Conservation (phyloP, 2,797 vertebrate genomes). For the Lophotriccus pileatus region DNA sequence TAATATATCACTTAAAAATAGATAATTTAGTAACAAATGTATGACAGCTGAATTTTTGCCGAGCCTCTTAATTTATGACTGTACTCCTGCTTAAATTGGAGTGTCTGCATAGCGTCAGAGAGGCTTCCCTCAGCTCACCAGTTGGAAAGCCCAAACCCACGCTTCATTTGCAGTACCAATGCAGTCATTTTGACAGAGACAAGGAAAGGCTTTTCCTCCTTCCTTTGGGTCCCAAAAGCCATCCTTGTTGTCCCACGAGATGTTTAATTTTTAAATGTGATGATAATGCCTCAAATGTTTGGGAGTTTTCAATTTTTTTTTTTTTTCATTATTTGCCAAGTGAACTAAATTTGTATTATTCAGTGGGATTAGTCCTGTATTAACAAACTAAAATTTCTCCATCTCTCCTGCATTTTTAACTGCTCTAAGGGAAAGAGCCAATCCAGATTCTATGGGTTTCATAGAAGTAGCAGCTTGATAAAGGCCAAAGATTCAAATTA, state of each 20-base stretch:
- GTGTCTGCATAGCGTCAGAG: not conserved
- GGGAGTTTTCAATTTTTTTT: not conserved
- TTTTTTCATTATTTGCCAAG: not conserved
- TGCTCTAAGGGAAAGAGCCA: not conserved
- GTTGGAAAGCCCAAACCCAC: not conserved
- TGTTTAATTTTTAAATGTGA: not conserved
- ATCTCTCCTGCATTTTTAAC: not conserved
- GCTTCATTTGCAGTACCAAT: not conserved
- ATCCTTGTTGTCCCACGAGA: not conserved
- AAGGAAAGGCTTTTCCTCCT: not conserved
- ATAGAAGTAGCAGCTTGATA: not conserved
- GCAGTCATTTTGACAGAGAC: not conserved
- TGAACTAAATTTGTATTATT: not conserved
- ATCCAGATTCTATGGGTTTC: not conserved
- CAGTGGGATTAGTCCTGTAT: not conserved
- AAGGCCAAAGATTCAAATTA: not conserved
- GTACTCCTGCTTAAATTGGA: not conserved
- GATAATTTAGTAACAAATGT: not conserved
- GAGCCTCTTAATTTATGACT: not conserved
- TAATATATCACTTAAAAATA: not conserved
- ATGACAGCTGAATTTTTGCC: conserved; percentile 2
- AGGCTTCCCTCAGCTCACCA: not conserved
- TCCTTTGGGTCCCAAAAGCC: not conserved
- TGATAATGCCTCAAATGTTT: not conserved
- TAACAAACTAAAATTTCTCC: not conserved